Base-by-base conservation (phyloP, 2,888 invertebrate species). In the Ceraclea dissimilis region DNA sequence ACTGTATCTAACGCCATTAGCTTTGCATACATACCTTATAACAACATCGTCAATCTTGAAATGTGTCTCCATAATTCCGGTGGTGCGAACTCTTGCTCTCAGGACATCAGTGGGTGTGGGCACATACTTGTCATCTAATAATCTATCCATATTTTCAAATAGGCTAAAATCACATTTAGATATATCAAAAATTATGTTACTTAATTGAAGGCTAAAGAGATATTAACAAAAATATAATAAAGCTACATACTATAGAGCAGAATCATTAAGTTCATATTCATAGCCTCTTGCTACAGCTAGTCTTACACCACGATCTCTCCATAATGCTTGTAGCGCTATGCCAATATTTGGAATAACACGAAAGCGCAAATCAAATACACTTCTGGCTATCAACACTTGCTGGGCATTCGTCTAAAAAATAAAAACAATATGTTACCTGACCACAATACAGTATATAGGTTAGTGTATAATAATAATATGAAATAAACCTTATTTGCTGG, bases 241-340 rank as follows among this genome's bases (percentile, higher is more conserved):
- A 6, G 18, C 8, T 4, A 74, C 80, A 75, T 72, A 82, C 82
- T 83, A 83, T 60, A 82, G 72, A 47, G 83, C 83, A 1, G 83
- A 83, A 69, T 84, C 84, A 64, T 84, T 84, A 26, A 84, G 71
- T 66, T 84, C 83, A 66, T 83, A 84, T 65, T 84, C 84, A 65
- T 82, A 83, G 34, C 84, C 84, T 63, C 82, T 68, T n/a, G 81
- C 79, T 1, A 84, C 83, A 19, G 83, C 82, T 46, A 80, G 68
- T 43, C 83, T 69, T 8, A 83, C 80, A 6, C 84, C 84, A 60
- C 81, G 70, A 68, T 84, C 84, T 55, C 79, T 77, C 84, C 83
- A 83, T 13, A 84, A 69, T 16, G 76, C 74, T 66, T 78, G 78
- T 21, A 84, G 67, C 1, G 79, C 76, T 51, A 71, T 70, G 11